Conservation (phyloP, 1,140 invertebrate genomes). For the Heterodera carotae region DNA sequence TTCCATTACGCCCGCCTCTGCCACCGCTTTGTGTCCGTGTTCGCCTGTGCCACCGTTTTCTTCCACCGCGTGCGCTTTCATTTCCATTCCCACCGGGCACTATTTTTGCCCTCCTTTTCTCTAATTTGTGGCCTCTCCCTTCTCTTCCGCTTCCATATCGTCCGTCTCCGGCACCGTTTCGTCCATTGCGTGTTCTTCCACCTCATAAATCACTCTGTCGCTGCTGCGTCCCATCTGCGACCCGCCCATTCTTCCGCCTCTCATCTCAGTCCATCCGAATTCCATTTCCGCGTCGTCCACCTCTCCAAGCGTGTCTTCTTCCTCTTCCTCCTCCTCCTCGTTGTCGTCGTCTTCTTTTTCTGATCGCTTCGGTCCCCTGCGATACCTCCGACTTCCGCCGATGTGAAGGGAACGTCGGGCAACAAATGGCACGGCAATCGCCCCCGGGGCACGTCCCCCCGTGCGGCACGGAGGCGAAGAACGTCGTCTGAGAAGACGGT, state of each 20-base stretch:
- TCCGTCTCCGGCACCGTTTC: background rate
- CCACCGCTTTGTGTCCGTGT: background rate
- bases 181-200: background rate
- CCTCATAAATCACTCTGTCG: slow-evolving; percentile 5
- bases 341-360: background rate
- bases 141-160: background rate
- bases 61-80: background rate
- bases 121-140: background rate
- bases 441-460: background rate
- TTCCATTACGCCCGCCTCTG: background rate
- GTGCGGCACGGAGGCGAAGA: slow-evolving; percentile 17
- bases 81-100: background rate
- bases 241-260: background rate
- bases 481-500: background rate
- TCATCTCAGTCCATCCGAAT: background rate
- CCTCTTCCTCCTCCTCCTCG: background rate
- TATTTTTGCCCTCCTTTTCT: background rate
- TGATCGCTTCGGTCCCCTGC: background rate
- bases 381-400: slow-evolving; percentile 8
- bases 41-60: too few relatives aligned
- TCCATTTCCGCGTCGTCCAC: slow-evolving; percentile 16
- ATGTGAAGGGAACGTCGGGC: background rate
- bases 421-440: background rate
- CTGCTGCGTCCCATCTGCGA: background rate
- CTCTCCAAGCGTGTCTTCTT: background rate